Percentiles rank a stretch among this genome's conserved stretches.
These are phyloP conservation scores for Patella depressa DNA, from an alignment of 2,888 invertebrate species.

Conservation along the genomic window DNA sequence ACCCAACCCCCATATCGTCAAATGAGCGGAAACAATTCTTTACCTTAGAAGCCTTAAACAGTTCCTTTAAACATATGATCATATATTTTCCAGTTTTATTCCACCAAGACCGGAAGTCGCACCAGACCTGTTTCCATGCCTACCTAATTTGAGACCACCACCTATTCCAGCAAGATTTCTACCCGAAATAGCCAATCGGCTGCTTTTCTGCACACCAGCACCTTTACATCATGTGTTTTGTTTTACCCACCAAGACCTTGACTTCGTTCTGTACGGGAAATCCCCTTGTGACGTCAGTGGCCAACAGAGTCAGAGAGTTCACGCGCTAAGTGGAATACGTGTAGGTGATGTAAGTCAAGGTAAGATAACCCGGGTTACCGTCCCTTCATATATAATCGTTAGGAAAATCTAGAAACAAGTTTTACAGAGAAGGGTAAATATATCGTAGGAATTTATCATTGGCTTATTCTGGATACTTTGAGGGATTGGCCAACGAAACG, in stretches of 20 bases:
- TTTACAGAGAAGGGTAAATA: too few species aligned
- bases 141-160: constrained; percentile 29
- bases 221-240: constrained; percentile 44
- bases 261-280: constrained; percentile 58
- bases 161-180: constrained; percentile 35
- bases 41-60: too few species aligned
- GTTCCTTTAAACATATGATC: neutral
- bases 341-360: constrained; percentile 53
- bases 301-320: constrained; percentile 45
- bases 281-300: constrained; percentile 35
- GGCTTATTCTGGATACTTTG: too few species aligned
- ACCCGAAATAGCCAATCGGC: constrained; percentile 50
- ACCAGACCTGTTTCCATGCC: constrained; percentile 22
- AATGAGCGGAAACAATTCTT: too few species aligned
- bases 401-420: too few species aligned
- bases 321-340: constrained; percentile 58
- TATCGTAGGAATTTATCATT: too few species aligned
- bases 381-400: too few species aligned
- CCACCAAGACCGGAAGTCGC: constrained; percentile 27
- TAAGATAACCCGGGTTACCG: constrained; percentile 11
- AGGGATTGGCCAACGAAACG: too few species aligned
- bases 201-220: constrained; percentile 40
- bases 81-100: constrained; percentile 28
- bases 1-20: too few species aligned
- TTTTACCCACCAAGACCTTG: constrained; percentile 54